Base-by-base conservation (phyloP, 2,797 vertebrate genomes). In the Agapornis canus region DNA sequence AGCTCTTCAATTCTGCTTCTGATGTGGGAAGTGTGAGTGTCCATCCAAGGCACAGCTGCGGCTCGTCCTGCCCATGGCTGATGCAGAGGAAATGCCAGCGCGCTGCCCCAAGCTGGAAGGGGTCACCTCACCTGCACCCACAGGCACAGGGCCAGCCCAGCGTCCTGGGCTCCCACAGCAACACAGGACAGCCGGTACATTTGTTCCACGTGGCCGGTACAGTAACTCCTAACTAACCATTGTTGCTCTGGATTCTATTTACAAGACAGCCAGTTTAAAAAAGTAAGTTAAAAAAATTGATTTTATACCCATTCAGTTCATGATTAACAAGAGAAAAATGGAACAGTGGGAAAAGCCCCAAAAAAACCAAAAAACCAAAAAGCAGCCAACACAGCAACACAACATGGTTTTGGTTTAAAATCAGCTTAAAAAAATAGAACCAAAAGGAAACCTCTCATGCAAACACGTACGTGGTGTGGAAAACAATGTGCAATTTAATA, bases 401-500 rank as follows among this genome's bases (percentile, higher is more conserved):
- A 97, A 97, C 86, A 97, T 97, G 97, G 96, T 97, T 98, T 98
- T 98, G 98, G 98, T 98, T 98, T 98, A 98, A 98, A 97, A 98
- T 97, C 96, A 97, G 97, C 96, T 97, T 98, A 97, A 98, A 98
- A 98, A 97, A 97, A 96, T 91, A 97, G 91, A 97, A 98, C 96
- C 96, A 96, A 97, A 97, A 97, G 97, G 98, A 98, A 99, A 98
- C 98, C 98, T 99, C 98, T 99, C 98, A 98, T 99, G 98, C 98
- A 98, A 98, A 99, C 98, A 99, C 98, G 97, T 98, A 98, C 98
- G 97, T 99, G 98, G 98, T 98, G 97, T 98, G 97, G 95, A 98
- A 97, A 98, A 98, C 97, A 98, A 97, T 97, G 96, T 97, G 97
- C 97, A 97, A 97, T 98, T 97, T 97, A 97, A 97, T 97, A 96